These are phyloP conservation scores for Villa cingulata DNA, from an alignment of 2,888 invertebrate genomes.

Conservation along the genomic window DNA sequence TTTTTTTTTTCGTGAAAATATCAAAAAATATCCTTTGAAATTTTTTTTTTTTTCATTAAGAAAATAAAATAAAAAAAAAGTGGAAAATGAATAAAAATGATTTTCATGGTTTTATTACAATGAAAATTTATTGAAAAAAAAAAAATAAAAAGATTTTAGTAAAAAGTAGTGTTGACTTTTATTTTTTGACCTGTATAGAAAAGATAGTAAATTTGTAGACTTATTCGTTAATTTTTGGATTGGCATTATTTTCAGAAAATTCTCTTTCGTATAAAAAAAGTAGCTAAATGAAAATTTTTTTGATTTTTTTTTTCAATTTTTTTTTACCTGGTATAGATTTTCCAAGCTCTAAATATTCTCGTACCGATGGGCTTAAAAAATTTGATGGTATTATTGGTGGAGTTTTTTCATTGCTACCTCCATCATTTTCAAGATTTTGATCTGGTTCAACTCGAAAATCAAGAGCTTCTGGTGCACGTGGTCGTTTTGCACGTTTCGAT, in stretches of 20 bases:
- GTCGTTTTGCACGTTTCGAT: conserved; percentile 45
- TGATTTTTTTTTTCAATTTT: neutral
- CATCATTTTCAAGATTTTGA: conserved; percentile 35
- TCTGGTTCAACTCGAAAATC: conserved; percentile 36
- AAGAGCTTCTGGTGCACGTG: conserved; percentile 41
- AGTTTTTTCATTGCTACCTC: conserved; percentile 31
- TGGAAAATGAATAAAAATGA: too few species aligned
- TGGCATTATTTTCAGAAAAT: too few species aligned
- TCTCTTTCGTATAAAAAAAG: too few species aligned
- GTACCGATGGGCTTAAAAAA: conserved; percentile 71
- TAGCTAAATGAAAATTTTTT: too few species aligned
- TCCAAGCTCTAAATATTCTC: conserved; percentile 73
- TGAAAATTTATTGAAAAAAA: too few species aligned
- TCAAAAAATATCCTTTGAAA: neutral
- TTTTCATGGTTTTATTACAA: too few species aligned
- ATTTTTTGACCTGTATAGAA: too few species aligned
- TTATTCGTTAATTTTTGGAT: too few species aligned
- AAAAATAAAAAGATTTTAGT: too few species aligned
- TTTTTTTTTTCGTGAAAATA: neutral
- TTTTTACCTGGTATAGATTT: conserved; percentile 74
- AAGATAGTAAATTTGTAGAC: too few species aligned
- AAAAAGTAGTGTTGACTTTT: too few species aligned
- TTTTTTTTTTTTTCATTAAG: neutral
- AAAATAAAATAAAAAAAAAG: too few species aligned
- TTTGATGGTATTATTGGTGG: conserved; percentile 49